Percentiles rank a stretch among this genome's conserved stretches.
These are phyloP conservation scores for Anagyrus pseudococci DNA, from an alignment of 2,888 invertebrate genomes.

Conservation along the genomic window DNA sequence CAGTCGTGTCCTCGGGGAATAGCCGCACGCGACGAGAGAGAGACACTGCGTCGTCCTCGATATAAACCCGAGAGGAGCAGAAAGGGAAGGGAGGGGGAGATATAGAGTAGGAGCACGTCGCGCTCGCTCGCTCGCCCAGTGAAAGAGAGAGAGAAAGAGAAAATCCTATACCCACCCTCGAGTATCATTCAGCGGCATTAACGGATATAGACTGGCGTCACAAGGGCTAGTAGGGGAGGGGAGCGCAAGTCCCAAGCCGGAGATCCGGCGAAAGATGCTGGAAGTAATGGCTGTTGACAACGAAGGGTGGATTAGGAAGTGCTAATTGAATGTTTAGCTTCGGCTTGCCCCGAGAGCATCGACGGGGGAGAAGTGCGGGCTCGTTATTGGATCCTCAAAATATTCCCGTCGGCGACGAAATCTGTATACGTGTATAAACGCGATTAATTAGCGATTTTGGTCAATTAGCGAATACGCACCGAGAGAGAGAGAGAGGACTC, in stretches of 20 bases:
- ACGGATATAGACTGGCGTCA: constrained; percentile 54
- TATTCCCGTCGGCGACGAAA: not conserved
- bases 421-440: not conserved
- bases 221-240: constrained; percentile 40
- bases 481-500: not conserved
- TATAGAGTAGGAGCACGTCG: not conserved
- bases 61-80: not conserved
- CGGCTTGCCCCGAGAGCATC: not conserved
- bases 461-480: no score
- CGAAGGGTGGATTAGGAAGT: constrained; percentile 58
- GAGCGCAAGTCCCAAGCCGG: constrained; percentile 35
- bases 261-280: constrained; percentile 55
- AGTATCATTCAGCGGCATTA: constrained; percentile 60
- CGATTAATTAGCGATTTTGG: not conserved
- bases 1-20: constrained; percentile 42
- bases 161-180: constrained; percentile 57
- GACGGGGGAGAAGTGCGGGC: not conserved
- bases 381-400: not conserved
- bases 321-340: constrained; percentile 61
- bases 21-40: not conserved
- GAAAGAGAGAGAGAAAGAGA: no score
- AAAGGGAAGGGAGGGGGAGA: constrained; percentile 42
- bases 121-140: constrained; percentile 42
- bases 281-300: constrained; percentile 62
- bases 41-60: constrained; percentile 36